phyloP scores from a whole-genome alignment of 2,888 invertebrate genomes.

The Meganola albula region DNA sequence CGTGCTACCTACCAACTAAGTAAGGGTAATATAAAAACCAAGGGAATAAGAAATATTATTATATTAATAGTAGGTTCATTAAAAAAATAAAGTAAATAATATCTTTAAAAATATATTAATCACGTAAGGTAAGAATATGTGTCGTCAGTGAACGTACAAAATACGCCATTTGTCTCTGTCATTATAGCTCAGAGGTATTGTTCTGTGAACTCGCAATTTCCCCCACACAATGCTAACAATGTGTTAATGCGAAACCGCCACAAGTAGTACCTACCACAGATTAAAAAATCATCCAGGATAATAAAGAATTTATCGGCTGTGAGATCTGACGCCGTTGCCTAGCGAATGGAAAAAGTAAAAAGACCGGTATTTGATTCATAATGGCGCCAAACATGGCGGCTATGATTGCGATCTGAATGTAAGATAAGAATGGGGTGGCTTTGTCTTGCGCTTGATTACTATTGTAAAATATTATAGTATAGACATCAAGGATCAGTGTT shows the following conservation, averaged over 20 bases:
- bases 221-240: slow-evolving; percentile 41
- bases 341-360: slow-evolving; percentile 45
- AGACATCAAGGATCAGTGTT: slow-evolving; percentile 8
- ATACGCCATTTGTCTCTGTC: slow-evolving; percentile 15
- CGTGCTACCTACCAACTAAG: too few species aligned
- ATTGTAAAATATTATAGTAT: slow-evolving; percentile 23
- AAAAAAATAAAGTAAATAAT: too few species aligned
- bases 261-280: slow-evolving; percentile 53
- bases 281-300: slow-evolving; percentile 75
- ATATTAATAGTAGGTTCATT: too few species aligned
- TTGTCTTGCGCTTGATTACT: slow-evolving; percentile 62
- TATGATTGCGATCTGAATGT: slow-evolving; percentile 69
- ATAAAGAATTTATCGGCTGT: slow-evolving; percentile 72
- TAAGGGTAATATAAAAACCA: too few species aligned
- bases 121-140: too few species aligned
- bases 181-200: slow-evolving; percentile 23
- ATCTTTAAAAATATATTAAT: too few species aligned
- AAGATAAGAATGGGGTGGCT: slow-evolving; percentile 65
- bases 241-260: slow-evolving; percentile 57
- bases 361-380: slow-evolving; percentile 74
- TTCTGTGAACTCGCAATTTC: slow-evolving; percentile 27
- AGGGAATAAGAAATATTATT: too few species aligned
- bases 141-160: too few species aligned
- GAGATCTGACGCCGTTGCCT: slow-evolving; percentile 69
- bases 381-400: slow-evolving; percentile 70